Evolutionary conservation across 2,113 vertebrate species (phyloP), one percentile per base, ranked within the genome.

Genomic region (Ptyas mucosa): DNA sequence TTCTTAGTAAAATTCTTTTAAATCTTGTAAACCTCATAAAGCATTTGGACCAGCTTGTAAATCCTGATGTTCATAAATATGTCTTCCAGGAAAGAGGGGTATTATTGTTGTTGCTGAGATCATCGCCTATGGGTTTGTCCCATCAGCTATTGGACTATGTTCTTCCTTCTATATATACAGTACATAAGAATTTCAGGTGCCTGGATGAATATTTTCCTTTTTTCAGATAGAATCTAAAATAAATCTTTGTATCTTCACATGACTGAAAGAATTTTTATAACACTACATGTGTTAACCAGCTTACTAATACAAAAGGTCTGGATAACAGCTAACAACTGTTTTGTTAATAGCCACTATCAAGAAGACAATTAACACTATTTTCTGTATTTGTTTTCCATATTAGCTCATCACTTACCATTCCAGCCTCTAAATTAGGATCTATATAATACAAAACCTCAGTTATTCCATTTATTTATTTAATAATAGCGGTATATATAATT

Each of bases 21-120:
- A 96, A 95, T 93, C 96, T 94, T 95, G 92, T 97, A 97, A 97
- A 97, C 96, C 96, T 95, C 94, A 93, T 95, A 96, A 96, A 97
- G 92, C 94, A 95, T 96, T 93, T 97, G 92, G 94, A 97, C 93
- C 95, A 97, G 95, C 96, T 95, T 96, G 95, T 97, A 96, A 97
- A 97, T 95, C 94, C 96, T 93, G 95, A 94, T 91, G 75, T 96
- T 97, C 91, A 94, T 94, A 97, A 94, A 93, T 95, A 95, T 1
- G 15, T 93, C 96, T 97, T 97, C 96, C 96, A 97, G 95, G 96
- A 97, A 97, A 96, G 93, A 95, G 95, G 94, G 94, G 94, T 95
- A 96, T 94, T 95, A 93, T 94, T 95, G 91, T 93, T 95, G 91
- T 95, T 97, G 88, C 89, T 96, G 95, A 97, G 97, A 95, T 89